Evolutionary conservation across 2,888 invertebrate species (phyloP).

Genomic region (Amorpha juglandis): DNA sequence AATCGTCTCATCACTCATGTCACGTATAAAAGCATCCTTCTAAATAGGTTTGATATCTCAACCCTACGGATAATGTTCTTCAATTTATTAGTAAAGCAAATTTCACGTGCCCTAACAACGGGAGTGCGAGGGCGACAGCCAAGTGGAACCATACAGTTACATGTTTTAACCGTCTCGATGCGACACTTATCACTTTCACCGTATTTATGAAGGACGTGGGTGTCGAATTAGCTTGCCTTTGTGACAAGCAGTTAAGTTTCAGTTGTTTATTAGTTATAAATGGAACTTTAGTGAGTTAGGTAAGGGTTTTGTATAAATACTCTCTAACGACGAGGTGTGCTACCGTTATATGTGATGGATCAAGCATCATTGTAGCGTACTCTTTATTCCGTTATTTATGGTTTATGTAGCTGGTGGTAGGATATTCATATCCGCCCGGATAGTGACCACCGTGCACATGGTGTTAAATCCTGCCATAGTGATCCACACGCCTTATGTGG

Average conservation of each 20-base stretch:
- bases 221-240: slow-evolving; percentile 11
- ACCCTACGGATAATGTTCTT: slow-evolving; percentile 24
- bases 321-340: background rate
- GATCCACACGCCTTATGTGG: too few species aligned
- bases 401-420: too few species aligned
- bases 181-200: slow-evolving; percentile 23
- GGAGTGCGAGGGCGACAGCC: slow-evolving; percentile 21
- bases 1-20: too few species aligned
- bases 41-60: background rate
- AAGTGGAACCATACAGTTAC: slow-evolving; percentile 9
- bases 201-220: slow-evolving; percentile 9
- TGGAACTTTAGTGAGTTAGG: background rate
- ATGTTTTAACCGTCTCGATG: slow-evolving; percentile 17
- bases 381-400: too few species aligned
- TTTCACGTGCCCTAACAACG: slow-evolving; percentile 18
- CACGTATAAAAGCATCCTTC: background rate
- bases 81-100: slow-evolving; percentile 27
- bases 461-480: too few species aligned
- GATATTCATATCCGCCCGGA: too few species aligned
- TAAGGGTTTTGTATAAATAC: background rate
- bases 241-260: background rate
- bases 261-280: background rate
- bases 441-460: too few species aligned
- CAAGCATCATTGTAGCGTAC: too few species aligned
- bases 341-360: too few species aligned